These are phyloP conservation scores for Athetis lepigone DNA, from an alignment of 2,888 invertebrate species.

Conservation along the genomic window DNA sequence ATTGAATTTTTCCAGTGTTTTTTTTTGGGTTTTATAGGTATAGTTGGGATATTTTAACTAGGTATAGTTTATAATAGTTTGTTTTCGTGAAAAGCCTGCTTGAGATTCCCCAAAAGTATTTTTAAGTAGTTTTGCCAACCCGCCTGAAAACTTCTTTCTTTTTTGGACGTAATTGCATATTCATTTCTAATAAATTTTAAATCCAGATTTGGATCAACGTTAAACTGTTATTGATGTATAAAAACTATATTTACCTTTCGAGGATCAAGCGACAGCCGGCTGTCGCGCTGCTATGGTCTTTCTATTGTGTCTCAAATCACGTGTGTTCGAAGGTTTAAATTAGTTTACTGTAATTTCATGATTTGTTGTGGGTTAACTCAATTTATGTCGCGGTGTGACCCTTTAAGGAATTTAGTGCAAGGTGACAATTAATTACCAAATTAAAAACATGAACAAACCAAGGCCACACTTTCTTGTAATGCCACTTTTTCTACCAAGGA, in stretches of 20 bases:
- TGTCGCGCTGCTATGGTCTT: no score
- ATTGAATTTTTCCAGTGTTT: background rate
- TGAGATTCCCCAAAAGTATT: background rate
- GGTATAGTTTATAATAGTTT: no score
- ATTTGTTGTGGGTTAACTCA: no score
- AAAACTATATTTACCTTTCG: no score
- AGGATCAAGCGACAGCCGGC: no score
- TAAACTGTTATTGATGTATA: no score
- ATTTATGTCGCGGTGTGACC: slow-evolving; percentile 1
- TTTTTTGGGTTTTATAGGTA: no score
- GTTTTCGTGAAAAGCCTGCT: background rate
- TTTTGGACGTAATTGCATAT: background rate
- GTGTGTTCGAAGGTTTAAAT: no score
- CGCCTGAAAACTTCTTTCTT: background rate
- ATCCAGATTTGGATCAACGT: background rate
- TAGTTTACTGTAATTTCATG: no score
- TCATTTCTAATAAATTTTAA: no score
- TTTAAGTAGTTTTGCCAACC: background rate
- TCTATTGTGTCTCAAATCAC: no score
- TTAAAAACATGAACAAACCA: slow-evolving; percentile 33
- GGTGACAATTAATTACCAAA: slow-evolving; percentile 45
- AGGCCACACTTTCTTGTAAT: slow-evolving; percentile 45
- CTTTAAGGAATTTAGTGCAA: slow-evolving; percentile 52
- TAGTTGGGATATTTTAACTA: no score
- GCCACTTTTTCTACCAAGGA: slow-evolving; percentile 21